Conservation (phyloP, 2,888 invertebrate genomes). For the Zaprionus lineosus region DNA sequence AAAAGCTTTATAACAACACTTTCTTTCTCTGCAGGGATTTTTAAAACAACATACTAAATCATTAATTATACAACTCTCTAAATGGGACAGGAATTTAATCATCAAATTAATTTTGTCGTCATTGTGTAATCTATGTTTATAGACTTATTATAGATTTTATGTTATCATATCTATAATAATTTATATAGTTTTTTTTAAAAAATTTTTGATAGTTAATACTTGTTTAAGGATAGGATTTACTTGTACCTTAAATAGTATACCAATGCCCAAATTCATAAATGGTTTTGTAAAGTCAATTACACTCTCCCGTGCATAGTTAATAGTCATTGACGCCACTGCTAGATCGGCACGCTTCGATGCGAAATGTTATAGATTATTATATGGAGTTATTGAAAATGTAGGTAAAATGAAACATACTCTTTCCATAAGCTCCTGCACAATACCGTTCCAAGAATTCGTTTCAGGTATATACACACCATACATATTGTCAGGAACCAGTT, state of each 20-base stretch:
- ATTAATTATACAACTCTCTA: no score
- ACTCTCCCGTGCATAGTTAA: conserved; percentile 95
- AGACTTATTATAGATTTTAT: no score
- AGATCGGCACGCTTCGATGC: conserved; percentile 93
- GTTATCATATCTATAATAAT: background rate
- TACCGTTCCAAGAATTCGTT: conserved; percentile 95
- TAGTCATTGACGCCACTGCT: conserved; percentile 98
- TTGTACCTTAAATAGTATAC: conserved; percentile 95
- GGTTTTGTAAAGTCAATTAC: conserved; percentile 98
- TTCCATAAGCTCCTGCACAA: conserved; percentile 93
- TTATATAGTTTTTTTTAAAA: background rate
- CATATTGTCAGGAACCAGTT: conserved; percentile 93
- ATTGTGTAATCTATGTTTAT: no score
- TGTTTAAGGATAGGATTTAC: no score
- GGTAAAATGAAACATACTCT: conserved; percentile 85
- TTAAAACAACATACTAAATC: no score
- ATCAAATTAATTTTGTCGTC: no score
- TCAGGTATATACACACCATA: conserved; percentile 94
- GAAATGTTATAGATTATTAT: background rate
- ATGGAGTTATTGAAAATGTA: background rate
- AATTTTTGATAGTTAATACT: no score
- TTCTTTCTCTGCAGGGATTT: no score
- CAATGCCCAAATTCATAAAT: conserved; percentile 98
- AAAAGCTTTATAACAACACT: no score
- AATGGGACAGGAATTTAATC: no score